phyloP scores from a whole-genome alignment of 1,140 invertebrate genomes.

The Vanessa atalanta region DNA sequence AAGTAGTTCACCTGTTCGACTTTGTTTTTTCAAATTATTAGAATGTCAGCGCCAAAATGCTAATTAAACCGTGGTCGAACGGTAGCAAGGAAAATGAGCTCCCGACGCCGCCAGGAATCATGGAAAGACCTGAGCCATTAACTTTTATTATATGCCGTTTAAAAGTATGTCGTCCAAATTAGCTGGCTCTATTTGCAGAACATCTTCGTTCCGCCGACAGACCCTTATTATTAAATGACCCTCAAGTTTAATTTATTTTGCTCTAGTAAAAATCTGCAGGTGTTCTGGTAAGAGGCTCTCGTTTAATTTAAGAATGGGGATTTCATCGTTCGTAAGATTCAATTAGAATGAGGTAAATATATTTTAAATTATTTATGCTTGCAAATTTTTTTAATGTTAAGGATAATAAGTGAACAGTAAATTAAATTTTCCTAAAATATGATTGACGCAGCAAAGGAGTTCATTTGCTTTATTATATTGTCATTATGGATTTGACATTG shows the following conservation, averaged over 20 bases:
- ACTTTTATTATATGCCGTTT: slow-evolving; percentile 70
- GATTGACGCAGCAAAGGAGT: no score
- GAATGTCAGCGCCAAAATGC: slow-evolving; percentile 70
- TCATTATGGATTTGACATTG: no score
- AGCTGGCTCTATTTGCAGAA: slow-evolving; percentile 58
- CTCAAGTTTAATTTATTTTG: slow-evolving; percentile 34
- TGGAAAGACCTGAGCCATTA: slow-evolving; percentile 62
- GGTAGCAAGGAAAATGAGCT: slow-evolving; percentile 61
- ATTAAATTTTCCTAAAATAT: no score
- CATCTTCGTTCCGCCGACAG: slow-evolving; percentile 26
- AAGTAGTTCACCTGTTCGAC: slow-evolving; percentile 16
- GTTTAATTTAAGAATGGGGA: slow-evolving; percentile 9
- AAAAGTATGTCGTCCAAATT: slow-evolving; percentile 72
- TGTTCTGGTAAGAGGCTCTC: slow-evolving; percentile 10
- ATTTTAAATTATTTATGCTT: neutral
- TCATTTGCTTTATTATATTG: no score
- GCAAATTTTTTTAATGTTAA: neutral
- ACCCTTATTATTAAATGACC: slow-evolving; percentile 44
- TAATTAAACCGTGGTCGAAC: slow-evolving; percentile 64
- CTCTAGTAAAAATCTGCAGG: slow-evolving; percentile 9
- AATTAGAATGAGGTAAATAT: slow-evolving; percentile 1
- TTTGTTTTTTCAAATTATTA: slow-evolving; percentile 60
- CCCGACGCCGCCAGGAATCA: slow-evolving; percentile 59
- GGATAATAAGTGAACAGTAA: no score
- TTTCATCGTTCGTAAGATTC: neutral